These are phyloP conservation scores for Coluber constrictor DNA, from an alignment of 2,797 vertebrate species.

Conservation along the genomic window DNA sequence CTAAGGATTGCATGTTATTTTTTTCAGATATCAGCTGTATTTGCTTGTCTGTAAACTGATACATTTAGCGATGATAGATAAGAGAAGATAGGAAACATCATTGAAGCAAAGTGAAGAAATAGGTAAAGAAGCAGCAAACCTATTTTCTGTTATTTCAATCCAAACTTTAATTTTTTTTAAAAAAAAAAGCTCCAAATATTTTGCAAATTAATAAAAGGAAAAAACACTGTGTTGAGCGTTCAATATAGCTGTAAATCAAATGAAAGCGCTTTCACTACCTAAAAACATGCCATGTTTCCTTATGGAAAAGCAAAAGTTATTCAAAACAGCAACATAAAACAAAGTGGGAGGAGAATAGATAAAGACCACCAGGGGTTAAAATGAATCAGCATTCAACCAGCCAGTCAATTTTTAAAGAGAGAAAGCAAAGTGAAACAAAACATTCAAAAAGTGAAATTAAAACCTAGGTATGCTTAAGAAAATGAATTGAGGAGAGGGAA, in stretches of 20 bases:
- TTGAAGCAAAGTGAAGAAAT: background rate
- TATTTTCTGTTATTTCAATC: background rate
- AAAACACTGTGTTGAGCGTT: background rate
- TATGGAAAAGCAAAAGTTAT: background rate
- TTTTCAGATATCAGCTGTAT: too few species aligned
- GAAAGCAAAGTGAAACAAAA: background rate
- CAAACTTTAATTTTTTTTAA: background rate
- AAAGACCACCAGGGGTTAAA: background rate
- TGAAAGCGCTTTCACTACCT: too few species aligned
- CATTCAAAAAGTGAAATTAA: background rate
- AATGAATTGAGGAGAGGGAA: background rate
- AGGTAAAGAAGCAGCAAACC: background rate
- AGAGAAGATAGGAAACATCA: background rate
- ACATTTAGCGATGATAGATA: background rate
- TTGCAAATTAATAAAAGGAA: background rate
- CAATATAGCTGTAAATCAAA: too few species aligned
- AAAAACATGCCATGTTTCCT: too few species aligned
- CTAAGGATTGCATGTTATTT: background rate
- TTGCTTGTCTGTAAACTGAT: too few species aligned
- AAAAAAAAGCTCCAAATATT: background rate
- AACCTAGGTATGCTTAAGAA: background rate
- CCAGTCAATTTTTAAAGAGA: background rate
- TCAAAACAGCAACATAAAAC: background rate
- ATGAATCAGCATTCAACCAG: background rate
- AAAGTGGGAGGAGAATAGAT: background rate